A percentile compares a stretch with the other conserved stretches of the same genome.
Conservation (phyloP, 2,797 vertebrate species). For the Psittacula derbiana region DNA sequence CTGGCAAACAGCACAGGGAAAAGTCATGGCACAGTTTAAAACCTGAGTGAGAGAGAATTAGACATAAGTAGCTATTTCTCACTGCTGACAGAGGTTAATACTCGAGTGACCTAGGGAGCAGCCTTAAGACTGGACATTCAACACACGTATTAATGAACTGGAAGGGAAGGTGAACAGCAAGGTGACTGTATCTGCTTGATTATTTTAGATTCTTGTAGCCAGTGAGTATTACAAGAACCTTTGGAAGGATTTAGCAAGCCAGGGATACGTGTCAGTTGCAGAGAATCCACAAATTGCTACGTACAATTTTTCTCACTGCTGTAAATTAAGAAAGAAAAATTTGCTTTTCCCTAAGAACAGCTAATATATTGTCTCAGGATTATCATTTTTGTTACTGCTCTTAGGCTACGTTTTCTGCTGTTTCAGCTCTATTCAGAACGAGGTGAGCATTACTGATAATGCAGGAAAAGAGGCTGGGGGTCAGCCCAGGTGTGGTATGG, state of each 20-base stretch:
- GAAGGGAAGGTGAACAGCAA: background rate
- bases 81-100: constrained; percentile 35
- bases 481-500: fast-evolving
- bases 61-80: constrained; percentile 1
- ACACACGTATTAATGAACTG: background rate
- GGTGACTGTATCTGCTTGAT: background rate
- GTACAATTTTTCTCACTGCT: background rate
- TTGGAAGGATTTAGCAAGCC: background rate
- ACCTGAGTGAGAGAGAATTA: background rate
- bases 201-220: background rate
- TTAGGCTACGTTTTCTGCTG: background rate
- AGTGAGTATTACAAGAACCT: background rate
- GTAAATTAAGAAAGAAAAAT: background rate
- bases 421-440: background rate
- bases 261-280: background rate
- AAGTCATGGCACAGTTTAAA: background rate
- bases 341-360: background rate
- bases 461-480: background rate
- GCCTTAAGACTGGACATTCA: background rate
- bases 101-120: background rate
- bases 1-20: background rate
- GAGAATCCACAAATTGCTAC: background rate
- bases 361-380: background rate
- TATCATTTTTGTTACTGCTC: background rate
- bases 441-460: background rate